Evolutionary conservation across 2,888 invertebrate species (phyloP), one percentile per base, ranked within the genome.

Genomic region (Caenorhabditis drosophilae): DNA sequence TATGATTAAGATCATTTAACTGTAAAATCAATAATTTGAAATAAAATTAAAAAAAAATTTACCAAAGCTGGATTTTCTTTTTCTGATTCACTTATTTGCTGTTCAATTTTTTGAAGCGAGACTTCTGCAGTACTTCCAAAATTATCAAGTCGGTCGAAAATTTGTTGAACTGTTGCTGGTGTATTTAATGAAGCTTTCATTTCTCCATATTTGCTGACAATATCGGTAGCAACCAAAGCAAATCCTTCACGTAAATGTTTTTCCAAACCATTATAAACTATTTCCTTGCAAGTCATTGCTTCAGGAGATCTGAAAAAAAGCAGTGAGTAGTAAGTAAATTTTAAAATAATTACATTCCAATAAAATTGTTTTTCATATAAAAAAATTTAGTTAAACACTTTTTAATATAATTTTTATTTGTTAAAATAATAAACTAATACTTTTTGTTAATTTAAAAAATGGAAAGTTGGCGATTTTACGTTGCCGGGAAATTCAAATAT

Each of bases 121-220:
- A 54, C 27, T 16, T 53, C 54, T 2, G 64, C 50, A 2, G 48
- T 20, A 2, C 58, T 58, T 23, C 58, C 64, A 7, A 58, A 36
- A 25, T 54, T 64, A 16, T 64, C 58, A 0, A 64, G 38, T 34
- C 58, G 40, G 25, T 64, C 50, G 48, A 64, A 64, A 42, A 64
- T 58, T 4, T 51, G 42, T 7, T 46, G 47, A 1, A 58, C 55
- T 0, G 58, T 50, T 2, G 50, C 50, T 11, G 45, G 48, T 7
- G 50, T 31, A 26, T 64, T 64, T 18, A 58, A 25, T 15, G 58
- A 34, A 18, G 51, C 46, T 42, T 53, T 58, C 47, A 64, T 18
- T 36, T 58, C 54, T 7, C 64, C 64, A 27, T 64, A 64, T 16
- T 64, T 64, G 41, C 58, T 58, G 15, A 50, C 50, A 26, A 64